Base-by-base conservation (phyloP, 1,140 invertebrate species). In the Brachionus plicatilis region DNA sequence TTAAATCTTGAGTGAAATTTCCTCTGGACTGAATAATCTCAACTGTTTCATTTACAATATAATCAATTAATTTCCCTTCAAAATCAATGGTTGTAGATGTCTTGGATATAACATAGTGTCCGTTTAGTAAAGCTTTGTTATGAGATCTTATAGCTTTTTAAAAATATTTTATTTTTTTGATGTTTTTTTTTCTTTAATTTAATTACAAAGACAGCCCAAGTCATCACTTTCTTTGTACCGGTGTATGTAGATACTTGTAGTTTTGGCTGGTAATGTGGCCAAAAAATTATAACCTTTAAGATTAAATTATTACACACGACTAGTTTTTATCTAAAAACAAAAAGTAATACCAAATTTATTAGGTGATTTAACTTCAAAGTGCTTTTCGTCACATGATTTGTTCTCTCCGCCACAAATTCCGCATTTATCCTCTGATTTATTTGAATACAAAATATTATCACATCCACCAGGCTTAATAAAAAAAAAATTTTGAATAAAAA, bases 381-480 rank as follows among this genome's bases (percentile, higher is more conserved):
- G 29, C 7, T 76, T 24, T 27, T 50, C 24, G 7, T 47, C 24
- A 43, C 84, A 85, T n/a, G 76, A 53, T 37, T 43, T 20, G 9
- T 85, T 79, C 12, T 79, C 20, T 20, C 84, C 84, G 20, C 56
- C 72, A 70, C 84, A 85, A 37, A 85, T 60, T 29, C 84, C 84
- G 56, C 84, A 85, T 8, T 65, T 66, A 37, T 85, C 84, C 8
- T 45, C 53, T 8, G 24, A 43, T 29, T 60, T 37, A 12, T 60
- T 45, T 78, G 84, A 85, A 78, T 66, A 17, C 14, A 70, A 53
- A 27, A 66, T 60, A 41, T 78, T 78, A 79, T 85, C 75, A 56
- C 84, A 85, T 27, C 84, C 84, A 24, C 41, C 72, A 45, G 20
- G 53, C 68, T 84, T 47, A 37, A 37, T 70, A 37, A 24, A 24